A percentile compares a stretch with the other conserved stretches of the same genome.
Evolutionary conservation across 2,797 vertebrate species (phyloP).

Genomic region (Eidolon dupreanum): DNA sequence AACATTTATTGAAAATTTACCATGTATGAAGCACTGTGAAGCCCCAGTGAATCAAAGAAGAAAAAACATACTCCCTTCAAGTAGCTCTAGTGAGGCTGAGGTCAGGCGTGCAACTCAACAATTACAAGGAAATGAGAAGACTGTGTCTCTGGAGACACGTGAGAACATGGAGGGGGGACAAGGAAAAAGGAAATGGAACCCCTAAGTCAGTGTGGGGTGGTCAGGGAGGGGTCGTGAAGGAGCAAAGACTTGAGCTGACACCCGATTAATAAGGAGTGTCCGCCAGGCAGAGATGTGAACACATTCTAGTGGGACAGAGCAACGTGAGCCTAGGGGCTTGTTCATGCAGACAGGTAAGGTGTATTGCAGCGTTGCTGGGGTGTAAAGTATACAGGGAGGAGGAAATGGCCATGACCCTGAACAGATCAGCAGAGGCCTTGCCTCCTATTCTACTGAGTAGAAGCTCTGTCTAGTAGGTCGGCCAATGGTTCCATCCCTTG

Average conservation of each 20-base stretch:
- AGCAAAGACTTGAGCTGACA: neutral
- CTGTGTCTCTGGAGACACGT: neutral
- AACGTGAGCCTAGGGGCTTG: neutral
- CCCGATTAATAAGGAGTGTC: neutral
- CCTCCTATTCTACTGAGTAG: neutral
- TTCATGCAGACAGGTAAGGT: neutral
- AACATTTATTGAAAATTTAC: neutral
- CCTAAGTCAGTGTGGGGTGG: neutral
- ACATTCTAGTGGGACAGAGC: neutral
- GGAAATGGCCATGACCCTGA: neutral
- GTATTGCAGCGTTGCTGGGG: neutral
- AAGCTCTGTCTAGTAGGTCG: neutral
- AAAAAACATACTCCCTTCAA: neutral
- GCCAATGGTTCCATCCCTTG: neutral
- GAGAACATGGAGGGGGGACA: neutral
- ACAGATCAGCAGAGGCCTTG: neutral
- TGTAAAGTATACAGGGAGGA: no score
- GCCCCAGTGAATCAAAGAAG: neutral
- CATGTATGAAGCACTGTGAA: neutral
- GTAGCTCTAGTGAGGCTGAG: neutral
- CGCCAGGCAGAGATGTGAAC: neutral
- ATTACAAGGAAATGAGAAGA: neutral
- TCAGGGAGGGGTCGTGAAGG: neutral
- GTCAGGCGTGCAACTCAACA: neutral
- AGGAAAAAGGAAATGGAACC: neutral